These are phyloP conservation scores for Hippopotamyrus pictus DNA, from an alignment of 2,797 vertebrate species.

Conservation along the genomic window DNA sequence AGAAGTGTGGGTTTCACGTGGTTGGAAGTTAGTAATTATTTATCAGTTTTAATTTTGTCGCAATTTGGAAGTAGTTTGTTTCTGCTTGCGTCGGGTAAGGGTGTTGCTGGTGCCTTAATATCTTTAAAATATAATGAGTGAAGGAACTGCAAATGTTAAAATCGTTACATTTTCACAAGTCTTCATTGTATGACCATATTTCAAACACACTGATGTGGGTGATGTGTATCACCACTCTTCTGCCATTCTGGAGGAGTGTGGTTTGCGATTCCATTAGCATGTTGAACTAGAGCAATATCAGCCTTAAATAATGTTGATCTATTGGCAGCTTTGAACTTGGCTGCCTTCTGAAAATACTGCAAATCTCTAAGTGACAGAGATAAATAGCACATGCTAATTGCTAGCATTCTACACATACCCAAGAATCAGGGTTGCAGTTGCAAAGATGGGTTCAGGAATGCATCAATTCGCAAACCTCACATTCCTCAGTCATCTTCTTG, in stretches of 20 bases:
- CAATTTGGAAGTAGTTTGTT: not conserved
- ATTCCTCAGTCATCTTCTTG: slow-evolving; percentile 47
- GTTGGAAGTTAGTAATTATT: not conserved
- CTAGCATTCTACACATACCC: slow-evolving; percentile 33
- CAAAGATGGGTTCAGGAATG: slow-evolving; percentile 43
- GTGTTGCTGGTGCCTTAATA: not conserved
- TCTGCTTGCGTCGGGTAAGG: not conserved
- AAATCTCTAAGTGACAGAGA: slow-evolving; percentile 15
- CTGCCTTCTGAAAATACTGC: slow-evolving; percentile 10
- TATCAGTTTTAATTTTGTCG: not conserved
- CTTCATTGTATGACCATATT: not conserved
- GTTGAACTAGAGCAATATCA: slow-evolving; percentile 20
- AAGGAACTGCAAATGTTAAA: not conserved
- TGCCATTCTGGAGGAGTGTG: not conserved
- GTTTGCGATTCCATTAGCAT: not conserved
- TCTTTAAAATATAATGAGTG: too few species aligned
- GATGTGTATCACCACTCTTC: not conserved
- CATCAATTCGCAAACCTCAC: slow-evolving; percentile 46
- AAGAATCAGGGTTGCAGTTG: slow-evolving; percentile 10
- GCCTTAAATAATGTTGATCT: slow-evolving; percentile 24
- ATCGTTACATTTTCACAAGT: not conserved
- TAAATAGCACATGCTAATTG: slow-evolving; percentile 37
- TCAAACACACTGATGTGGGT: not conserved
- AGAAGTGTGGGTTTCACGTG: not conserved
- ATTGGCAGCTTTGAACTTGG: slow-evolving; percentile 15